Evolutionary conservation across 2,797 vertebrate genomes (phyloP).

Genomic region (Chanos chanos): DNA sequence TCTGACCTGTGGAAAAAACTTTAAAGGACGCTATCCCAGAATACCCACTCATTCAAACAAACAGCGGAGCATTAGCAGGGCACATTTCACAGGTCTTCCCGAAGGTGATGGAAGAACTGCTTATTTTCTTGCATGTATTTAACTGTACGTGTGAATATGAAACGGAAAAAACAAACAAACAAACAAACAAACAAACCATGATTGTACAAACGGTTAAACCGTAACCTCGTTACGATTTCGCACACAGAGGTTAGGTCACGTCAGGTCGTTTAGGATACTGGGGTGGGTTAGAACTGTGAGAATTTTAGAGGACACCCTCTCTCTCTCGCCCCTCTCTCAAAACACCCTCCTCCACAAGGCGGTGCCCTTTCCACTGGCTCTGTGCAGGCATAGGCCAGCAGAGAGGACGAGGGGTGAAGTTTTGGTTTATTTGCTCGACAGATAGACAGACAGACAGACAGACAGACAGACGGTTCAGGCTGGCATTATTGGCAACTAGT

Average conservation of each 20-base stretch:
- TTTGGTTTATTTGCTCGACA: slow-evolving; percentile 16
- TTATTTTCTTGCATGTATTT: too few species aligned
- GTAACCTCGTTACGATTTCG: background rate
- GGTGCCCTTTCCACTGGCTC: slow-evolving; percentile 34
- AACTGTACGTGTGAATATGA: too few species aligned
- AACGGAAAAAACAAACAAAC: too few species aligned
- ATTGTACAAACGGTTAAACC: slow-evolving; percentile 71
- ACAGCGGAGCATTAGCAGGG: too few species aligned
- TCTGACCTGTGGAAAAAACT: too few species aligned
- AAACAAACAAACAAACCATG: too few species aligned
- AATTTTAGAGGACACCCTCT: background rate
- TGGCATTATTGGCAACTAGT: slow-evolving; percentile 82
- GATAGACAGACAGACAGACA: slow-evolving; percentile 70
- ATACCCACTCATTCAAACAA: too few species aligned
- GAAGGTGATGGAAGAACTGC: too few species aligned
- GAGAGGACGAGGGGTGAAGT: background rate
- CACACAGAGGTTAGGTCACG: background rate
- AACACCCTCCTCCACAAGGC: background rate
- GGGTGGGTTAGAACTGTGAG: background rate
- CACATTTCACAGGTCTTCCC: too few species aligned
- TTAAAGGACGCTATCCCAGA: too few species aligned
- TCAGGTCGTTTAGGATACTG: background rate
- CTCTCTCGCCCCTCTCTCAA: background rate
- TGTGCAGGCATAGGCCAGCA: slow-evolving; percentile 54
- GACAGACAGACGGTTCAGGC: slow-evolving; percentile 81